Percentiles rank a stretch among this genome's conserved stretches.
These are phyloP conservation scores for Lasiommata megera DNA, from an alignment of 2,888 invertebrate species.

Conservation along the genomic window DNA sequence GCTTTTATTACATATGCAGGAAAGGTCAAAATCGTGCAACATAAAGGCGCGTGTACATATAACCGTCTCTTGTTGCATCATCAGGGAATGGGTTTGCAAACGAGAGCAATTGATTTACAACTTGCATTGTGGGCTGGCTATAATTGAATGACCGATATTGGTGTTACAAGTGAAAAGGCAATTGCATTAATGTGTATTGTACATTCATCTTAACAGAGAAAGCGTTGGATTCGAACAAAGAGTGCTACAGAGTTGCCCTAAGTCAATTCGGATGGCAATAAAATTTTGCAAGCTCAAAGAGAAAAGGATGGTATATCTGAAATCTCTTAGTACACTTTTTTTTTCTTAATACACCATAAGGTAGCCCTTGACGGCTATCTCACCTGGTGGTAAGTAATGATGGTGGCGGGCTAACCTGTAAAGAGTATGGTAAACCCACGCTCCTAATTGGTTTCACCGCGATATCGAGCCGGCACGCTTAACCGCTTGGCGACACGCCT, in stretches of 20 bases:
- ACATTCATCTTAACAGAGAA: slow-evolving; percentile 19
- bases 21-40: slow-evolving; percentile 16
- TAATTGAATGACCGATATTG: slow-evolving; percentile 37
- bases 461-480: too few relatives aligned
- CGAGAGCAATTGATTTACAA: slow-evolving; percentile 35
- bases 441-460: too few relatives aligned
- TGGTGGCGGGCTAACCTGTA: too few relatives aligned
- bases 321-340: background rate
- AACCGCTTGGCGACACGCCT: too few relatives aligned
- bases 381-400: too few relatives aligned
- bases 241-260: background rate
- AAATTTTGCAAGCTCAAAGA: background rate
- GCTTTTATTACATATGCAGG: background rate
- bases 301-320: background rate
- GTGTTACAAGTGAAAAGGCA: slow-evolving; percentile 34
- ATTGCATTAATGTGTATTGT: slow-evolving; percentile 27
- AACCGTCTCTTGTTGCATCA: slow-evolving; percentile 19
- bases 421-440: too few relatives aligned
- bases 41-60: background rate
- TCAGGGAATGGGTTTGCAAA: slow-evolving; percentile 33
- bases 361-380: too few relatives aligned
- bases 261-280: background rate
- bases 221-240: slow-evolving; percentile 9
- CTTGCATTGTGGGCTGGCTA: slow-evolving; percentile 25
- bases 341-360: background rate